Evolutionary conservation across 2,888 invertebrate genomes (phyloP).

Genomic region (Orgyia antiqua): DNA sequence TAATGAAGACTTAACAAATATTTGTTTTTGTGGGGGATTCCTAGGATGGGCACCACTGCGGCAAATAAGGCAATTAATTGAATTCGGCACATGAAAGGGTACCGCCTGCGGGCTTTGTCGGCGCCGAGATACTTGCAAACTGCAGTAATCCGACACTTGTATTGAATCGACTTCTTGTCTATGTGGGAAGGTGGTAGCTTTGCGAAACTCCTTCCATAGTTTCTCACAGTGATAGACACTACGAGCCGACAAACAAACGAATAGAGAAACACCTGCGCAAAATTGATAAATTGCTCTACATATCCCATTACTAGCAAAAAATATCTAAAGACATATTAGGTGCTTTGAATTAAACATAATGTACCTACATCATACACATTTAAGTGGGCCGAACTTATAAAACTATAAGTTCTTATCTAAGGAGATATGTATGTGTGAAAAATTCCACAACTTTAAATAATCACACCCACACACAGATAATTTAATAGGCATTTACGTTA

Average conservation of each 20-base stretch:
- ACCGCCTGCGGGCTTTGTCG: constrained; percentile 68
- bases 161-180: constrained; percentile 34
- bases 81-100: constrained; percentile 73
- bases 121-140: constrained; percentile 37
- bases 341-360: constrained; percentile 2
- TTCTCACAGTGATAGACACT: constrained; percentile 38
- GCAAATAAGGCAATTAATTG: constrained; percentile 77
- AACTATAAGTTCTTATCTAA: constrained; percentile 22
- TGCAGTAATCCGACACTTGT: constrained; percentile 62
- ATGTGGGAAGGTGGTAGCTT: constrained; percentile 14
- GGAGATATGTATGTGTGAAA: constrained; percentile 21
- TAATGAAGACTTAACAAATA: constrained; percentile 71
- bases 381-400: constrained; percentile 5
- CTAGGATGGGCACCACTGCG: constrained; percentile 52
- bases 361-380: neutral
- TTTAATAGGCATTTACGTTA: constrained; percentile 25
- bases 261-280: constrained; percentile 38
- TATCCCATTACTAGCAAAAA: constrained; percentile 39
- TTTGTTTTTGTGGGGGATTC: constrained; percentile 72
- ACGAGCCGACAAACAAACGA: constrained; percentile 25
- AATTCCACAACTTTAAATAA: constrained; percentile 30
- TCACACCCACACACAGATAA: constrained; percentile 16
- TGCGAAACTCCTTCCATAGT: constrained; percentile 40
- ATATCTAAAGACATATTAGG: neutral
- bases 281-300: constrained; percentile 24